phyloP scores from a whole-genome alignment of 1,140 invertebrate species.

The Tetraneura akinire region DNA sequence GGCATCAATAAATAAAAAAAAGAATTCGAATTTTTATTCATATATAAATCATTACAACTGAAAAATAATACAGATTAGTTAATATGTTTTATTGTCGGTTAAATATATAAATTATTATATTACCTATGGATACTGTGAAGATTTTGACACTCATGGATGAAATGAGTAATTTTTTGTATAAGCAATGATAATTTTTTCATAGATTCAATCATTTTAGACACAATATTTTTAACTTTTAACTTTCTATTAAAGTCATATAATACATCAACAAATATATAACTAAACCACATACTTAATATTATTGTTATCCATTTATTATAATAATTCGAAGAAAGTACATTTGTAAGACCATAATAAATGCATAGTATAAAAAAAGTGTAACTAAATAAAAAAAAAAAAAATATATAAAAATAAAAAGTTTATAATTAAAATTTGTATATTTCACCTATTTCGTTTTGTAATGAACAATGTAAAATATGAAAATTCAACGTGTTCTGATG shows the following conservation, averaged over 20 bases:
- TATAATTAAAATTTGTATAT: background rate
- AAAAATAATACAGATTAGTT: no score
- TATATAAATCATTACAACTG: background rate
- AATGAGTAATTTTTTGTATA: constrained; percentile 21
- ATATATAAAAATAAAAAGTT: background rate
- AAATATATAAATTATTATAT: no score
- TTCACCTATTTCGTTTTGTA: constrained; percentile 36
- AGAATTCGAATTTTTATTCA: background rate
- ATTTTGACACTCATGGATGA: constrained; percentile 33
- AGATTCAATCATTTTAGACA: background rate
- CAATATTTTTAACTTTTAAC: background rate
- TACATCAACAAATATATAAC: background rate
- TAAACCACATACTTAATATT: constrained; percentile 9
- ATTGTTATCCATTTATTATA: background rate
- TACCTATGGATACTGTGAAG: background rate
- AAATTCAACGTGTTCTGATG: constrained; percentile 4
- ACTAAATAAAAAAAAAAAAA: background rate
- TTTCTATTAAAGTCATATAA: background rate
- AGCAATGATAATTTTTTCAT: constrained; percentile 37
- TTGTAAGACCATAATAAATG: background rate
- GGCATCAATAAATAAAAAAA: constrained; percentile 41
- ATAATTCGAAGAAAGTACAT: background rate
- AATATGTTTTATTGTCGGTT: no score
- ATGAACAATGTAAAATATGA: background rate
- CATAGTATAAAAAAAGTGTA: background rate